These are phyloP conservation scores for Chironomus tepperi DNA, from an alignment of 1,140 invertebrate species.

Conservation along the genomic window DNA sequence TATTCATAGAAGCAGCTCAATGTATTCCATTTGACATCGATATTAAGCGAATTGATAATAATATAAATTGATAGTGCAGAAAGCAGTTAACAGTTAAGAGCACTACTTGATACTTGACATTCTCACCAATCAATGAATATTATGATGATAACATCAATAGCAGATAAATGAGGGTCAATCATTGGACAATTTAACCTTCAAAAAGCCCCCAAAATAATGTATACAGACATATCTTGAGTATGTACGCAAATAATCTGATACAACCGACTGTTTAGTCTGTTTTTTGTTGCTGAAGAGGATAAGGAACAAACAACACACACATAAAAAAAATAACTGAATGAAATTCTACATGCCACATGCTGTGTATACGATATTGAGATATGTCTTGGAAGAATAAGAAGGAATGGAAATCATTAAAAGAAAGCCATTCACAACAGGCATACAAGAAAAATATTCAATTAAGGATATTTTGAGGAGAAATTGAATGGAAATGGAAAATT, in stretches of 20 bases:
- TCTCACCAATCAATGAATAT: neutral
- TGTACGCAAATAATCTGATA: neutral
- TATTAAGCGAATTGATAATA: neutral
- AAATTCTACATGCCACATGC: neutral
- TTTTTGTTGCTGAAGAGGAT: too few species aligned
- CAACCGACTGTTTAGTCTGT: neutral
- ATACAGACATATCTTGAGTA: neutral
- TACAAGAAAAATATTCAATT: neutral
- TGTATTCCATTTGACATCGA: neutral
- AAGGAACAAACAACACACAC: neutral
- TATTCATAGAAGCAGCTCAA: conserved; percentile 19
- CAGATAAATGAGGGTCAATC: neutral
- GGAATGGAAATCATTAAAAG: neutral
- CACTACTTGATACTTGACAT: neutral
- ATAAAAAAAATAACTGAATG: neutral
- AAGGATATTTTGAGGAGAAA: neutral
- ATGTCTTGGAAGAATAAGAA: neutral
- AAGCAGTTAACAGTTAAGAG: neutral
- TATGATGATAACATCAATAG: too few species aligned
- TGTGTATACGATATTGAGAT: neutral
- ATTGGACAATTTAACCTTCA: conserved; percentile 1
- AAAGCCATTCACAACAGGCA: neutral
- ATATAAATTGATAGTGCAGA: neutral
- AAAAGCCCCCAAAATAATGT: neutral
- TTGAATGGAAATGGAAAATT: too few species aligned